Base-by-base conservation (phyloP, 2,888 invertebrate genomes). In the Geophilus truncorum region DNA sequence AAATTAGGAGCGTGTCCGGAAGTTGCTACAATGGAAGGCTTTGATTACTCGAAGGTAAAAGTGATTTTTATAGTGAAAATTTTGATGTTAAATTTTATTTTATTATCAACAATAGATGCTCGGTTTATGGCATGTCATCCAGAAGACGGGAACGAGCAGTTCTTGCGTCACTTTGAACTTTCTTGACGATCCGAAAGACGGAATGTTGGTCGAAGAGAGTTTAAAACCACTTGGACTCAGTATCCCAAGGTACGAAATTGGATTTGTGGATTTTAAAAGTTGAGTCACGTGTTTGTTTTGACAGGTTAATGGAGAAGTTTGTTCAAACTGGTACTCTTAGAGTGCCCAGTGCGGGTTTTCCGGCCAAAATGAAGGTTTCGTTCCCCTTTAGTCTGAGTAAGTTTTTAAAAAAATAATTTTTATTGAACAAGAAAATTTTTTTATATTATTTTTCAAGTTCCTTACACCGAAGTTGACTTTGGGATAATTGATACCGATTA, bases 91-190 rank as follows among this genome's bases (percentile, higher is more conserved):
- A n/a, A n/a, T 45, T 45, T 12, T 45, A 5, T 40, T 40, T 15
- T 12, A 12, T 12, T 15, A 40, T 34, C 36, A 12, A 9, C 36
- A 40, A 40, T 40, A 9, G 94, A 90, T 94, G 87, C 87, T 94
- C 81, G 94, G 94, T 0, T 87, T 92, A n/a, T 94, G 94, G 94
- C 93, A 92, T 86, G 94, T 92, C 15, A 90, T 94, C 51, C 92
- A 94, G 87, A 94, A 94, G 87, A 94, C 94, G 0, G 92, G 93
- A 7, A 94, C 94, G 0, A 93, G 92, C 0, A 93, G 93, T 80
- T 90, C 91, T 84, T 94, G 94, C 87, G 90, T 94, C 84, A 91
- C 91, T 1, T 3, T 77, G 15, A 21, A 77, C 23, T 75, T 75
- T n/a, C 15, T n/a, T n/a, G 15, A 75, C 3, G 75, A 75, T 28